These are phyloP conservation scores for Flexamia atlantica DNA, from an alignment of 2,888 invertebrate genomes.

Conservation along the genomic window DNA sequence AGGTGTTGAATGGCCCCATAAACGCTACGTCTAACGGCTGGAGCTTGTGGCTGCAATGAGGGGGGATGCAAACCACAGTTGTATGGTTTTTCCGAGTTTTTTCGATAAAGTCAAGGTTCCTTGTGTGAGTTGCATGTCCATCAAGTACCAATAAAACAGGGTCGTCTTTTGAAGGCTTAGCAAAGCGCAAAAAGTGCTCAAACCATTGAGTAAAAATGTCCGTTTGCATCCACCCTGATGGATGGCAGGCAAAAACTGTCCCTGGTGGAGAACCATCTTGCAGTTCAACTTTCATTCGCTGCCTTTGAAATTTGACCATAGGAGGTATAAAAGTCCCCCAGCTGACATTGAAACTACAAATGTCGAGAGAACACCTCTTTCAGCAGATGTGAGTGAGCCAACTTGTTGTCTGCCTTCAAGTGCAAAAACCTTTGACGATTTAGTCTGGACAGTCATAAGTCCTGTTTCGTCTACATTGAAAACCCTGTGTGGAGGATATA, in stretches of 20 bases:
- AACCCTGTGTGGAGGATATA: slow-evolving; percentile 69
- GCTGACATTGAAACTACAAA: slow-evolving; percentile 59
- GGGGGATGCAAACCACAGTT: slow-evolving; percentile 72
- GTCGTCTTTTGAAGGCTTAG: slow-evolving; percentile 69
- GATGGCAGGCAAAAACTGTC: slow-evolving; percentile 70
- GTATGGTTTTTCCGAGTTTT: slow-evolving; percentile 71
- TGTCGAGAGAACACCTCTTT: slow-evolving; percentile 60
- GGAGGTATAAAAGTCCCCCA: slow-evolving; percentile 58
- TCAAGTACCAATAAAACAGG: slow-evolving; percentile 72
- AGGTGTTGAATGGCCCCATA: slow-evolving; percentile 63
- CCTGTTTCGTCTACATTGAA: slow-evolving; percentile 73
- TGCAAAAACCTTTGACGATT: slow-evolving; percentile 70
- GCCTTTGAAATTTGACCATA: slow-evolving; percentile 69
- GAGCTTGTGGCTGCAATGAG: slow-evolving; percentile 67
- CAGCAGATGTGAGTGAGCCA: slow-evolving; percentile 66
- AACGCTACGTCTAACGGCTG: slow-evolving; percentile 61
- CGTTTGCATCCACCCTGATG: slow-evolving; percentile 71
- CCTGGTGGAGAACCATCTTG: slow-evolving; percentile 71
- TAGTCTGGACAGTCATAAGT: slow-evolving; percentile 71
- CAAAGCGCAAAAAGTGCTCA: slow-evolving; percentile 72
- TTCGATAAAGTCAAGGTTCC: slow-evolving; percentile 71
- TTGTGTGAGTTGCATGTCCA: slow-evolving; percentile 72
- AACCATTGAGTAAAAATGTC: slow-evolving; percentile 67
- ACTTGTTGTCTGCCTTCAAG: slow-evolving; percentile 72
- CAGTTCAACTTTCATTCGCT: slow-evolving; percentile 70